phyloP scores from a whole-genome alignment of 2,113 vertebrate species.

The Alethe diademata region DNA sequence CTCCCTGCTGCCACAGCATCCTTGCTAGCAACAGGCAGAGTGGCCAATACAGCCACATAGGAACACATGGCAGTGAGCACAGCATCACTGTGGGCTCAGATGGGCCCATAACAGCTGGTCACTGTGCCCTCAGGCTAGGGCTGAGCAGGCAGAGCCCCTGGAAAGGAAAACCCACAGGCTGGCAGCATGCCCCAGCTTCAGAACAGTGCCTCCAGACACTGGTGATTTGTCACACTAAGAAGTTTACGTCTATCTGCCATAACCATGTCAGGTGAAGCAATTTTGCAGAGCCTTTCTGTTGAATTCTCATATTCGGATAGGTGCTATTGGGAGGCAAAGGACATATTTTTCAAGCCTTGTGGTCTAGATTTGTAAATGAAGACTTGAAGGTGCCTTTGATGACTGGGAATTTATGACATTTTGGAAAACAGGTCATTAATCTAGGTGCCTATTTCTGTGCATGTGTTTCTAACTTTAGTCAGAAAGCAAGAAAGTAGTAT shows the following conservation, averaged over 20 bases:
- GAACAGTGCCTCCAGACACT: not conserved
- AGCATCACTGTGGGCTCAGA: no score
- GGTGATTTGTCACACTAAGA: not conserved
- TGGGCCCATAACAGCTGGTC: not conserved
- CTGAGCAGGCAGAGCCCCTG: not conserved
- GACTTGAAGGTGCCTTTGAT: constrained; percentile 31
- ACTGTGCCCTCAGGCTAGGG: accelerated
- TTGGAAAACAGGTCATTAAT: constrained; percentile 49
- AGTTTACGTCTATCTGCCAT: not conserved
- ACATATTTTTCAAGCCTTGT: not conserved
- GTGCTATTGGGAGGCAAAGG: not conserved
- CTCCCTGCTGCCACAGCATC: not conserved
- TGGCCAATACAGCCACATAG: accelerated
- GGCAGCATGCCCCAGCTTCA: not conserved
- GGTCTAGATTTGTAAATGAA: not conserved
- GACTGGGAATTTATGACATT: not conserved
- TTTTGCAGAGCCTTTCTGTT: not conserved
- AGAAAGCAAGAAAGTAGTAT: not conserved
- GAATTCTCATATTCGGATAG: accelerated
- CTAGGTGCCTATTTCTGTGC: constrained; percentile 31
- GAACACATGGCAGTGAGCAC: not conserved
- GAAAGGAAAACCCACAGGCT: not conserved
- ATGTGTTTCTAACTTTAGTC: constrained; percentile 28
- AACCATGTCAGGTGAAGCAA: not conserved
- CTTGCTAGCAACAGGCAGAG: not conserved